A percentile compares a stretch with the other conserved stretches of the same genome.
phyloP scores from a whole-genome alignment of 2,888 invertebrate species.

The Drosophila nigricruria region DNA sequence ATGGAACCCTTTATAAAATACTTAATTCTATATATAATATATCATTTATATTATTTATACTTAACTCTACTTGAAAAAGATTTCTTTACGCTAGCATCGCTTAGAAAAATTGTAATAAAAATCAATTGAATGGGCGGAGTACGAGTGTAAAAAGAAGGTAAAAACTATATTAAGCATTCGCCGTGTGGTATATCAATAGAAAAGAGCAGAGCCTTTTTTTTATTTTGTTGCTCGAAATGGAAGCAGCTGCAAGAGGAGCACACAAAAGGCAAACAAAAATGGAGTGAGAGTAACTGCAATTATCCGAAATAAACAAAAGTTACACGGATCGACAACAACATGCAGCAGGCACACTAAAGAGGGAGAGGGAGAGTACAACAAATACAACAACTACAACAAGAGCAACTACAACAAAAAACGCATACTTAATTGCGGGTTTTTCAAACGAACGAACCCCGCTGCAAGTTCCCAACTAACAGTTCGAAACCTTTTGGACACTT shows the following conservation, averaged over 20 bases:
- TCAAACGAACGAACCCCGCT: conserved; percentile 69
- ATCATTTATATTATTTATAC: neutral
- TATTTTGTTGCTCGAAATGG: conserved; percentile 39
- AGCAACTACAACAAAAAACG: conserved; percentile 55
- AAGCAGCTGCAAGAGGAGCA: conserved; percentile 72
- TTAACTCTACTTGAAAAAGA: neutral
- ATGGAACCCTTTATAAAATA: neutral
- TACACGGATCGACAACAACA: conserved; percentile 62
- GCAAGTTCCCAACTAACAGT: conserved; percentile 28
- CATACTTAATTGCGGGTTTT: conserved; percentile 82
- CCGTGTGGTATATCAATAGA: conserved; percentile 43
- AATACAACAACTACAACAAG: conserved; percentile 7
- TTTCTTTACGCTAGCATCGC: neutral
- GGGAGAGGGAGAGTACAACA: conserved; percentile 5
- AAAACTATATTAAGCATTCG: conserved; percentile 65
- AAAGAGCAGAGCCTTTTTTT: conserved; percentile 44
- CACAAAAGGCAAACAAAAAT: conserved; percentile 58
- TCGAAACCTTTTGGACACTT: conserved; percentile 76
- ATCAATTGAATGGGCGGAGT: neutral
- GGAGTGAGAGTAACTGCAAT: conserved; percentile 77
- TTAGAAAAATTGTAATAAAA: neutral
- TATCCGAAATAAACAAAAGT: conserved; percentile 82
- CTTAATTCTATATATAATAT: neutral
- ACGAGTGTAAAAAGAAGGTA: conserved; percentile 1
- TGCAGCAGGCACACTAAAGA: conserved; percentile 24